Base-by-base conservation (phyloP, 2,113 vertebrate species). In the Aix galericulata region DNA sequence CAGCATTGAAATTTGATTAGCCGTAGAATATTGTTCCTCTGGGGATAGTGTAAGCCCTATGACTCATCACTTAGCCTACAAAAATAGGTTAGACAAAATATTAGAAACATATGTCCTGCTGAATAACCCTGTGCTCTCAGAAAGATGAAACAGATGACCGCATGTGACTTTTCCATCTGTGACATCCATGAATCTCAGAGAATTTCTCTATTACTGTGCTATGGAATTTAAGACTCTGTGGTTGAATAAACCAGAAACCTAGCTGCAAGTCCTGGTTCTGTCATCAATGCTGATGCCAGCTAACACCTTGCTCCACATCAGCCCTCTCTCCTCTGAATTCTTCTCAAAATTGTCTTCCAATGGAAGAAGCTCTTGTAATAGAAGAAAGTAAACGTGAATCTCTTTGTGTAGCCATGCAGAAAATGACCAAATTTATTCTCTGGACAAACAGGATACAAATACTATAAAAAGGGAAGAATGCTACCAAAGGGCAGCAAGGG, bases 41-140 rank as follows among this genome's bases (percentile, higher is more conserved):
- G 66, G 38, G 74, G 11, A 64, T 40, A 6, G n/a, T 84, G 84
- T 87, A 89, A 94, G 53, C 18, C 52, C 27, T 26, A 18, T 75
- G 84, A 92, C 52, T 92, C 62, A 59, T 79, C 77, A 91, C 5
- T 13, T 36, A 86, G 56, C 23, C 31, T 82, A 84, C 42, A 94
- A 91, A 93, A 88, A 87, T 56, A 79, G 9, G 34, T 79, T 85
- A 79, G 71, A 64, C 38, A 93, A 94, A 93, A 86, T 85, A 90
- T 86, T 92, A 86, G 76, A 92, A 93, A 86, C 56, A 59, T 73
- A 76, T 71, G 80, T 74, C 44, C 64, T 63, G 14, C 64, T 64
- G 31, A 95, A 90, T 81, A 92, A 92, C 42, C 46, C 31, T 67
- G 31, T 71, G 42, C 12, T 88, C 46, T 74, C 73, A 84, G 63